Evolutionary conservation across 2,888 invertebrate species (phyloP), one percentile per base, ranked within the genome.

Genomic region (Schrankia costaestrigalis): DNA sequence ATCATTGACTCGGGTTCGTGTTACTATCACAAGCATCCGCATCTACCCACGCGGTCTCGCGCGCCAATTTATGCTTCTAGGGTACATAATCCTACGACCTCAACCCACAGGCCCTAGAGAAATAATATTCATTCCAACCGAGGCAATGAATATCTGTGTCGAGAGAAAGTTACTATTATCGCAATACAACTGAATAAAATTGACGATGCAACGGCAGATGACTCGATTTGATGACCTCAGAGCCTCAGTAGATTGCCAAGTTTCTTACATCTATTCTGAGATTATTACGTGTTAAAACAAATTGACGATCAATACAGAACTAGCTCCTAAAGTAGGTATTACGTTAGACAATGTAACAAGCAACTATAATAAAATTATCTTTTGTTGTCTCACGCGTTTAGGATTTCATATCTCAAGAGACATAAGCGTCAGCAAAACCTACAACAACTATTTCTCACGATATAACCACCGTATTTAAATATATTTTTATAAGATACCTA

Each of bases 11-110:
- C 68, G 56, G 53, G 50, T 47, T 47, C 50, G 55, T 40, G 49
- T 57, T 63, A 66, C 71, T 83, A 78, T 79, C 78, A 59, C 44
- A 59, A 61, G 64, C 77, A 77, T 82, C 81, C 81, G 78, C 62
- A 58, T 59, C 68, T 32, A 21, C 80, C 83, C 78, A 81, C 83
- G 71, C 80, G 56, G 60, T 51, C 65, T 58, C 68, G 63, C 64
- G 66, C 63, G 71, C 73, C 71, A 80, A 81, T 79, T 79, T 73
- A 68, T 64, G 61, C 66, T 60, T 58, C 47, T 56, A 58, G 55
- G 49, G 54, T 54, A 56, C 44, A 21, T 51, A 65, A 66, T 63
- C 68, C 71, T 67, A 72, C 71, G 64, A 65, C 68, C 65, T 67
- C 71, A 61, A 47, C 76, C 71, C 70, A 73, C 74, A 58, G 51